phyloP scores from a whole-genome alignment of 2,888 invertebrate genomes.

The Platypus cylindrus region DNA sequence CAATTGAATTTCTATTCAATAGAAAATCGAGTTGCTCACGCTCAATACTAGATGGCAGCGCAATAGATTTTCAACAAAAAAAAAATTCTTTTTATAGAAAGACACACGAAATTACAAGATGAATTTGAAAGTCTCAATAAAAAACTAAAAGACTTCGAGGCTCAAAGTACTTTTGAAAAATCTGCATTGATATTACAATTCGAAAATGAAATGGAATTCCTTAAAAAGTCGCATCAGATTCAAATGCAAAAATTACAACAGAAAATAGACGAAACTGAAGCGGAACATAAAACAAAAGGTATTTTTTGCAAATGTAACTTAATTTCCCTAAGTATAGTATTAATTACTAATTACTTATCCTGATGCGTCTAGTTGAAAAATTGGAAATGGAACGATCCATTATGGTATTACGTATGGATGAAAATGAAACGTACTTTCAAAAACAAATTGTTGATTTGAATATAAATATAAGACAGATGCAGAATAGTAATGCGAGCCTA shows the following conservation, averaged over 20 bases:
- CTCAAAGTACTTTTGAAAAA: not conserved
- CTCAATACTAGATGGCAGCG: too few relatives aligned
- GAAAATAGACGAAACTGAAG: slow-evolving; percentile 13
- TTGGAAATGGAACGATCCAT: slow-evolving; percentile 16
- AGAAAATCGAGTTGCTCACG: not conserved
- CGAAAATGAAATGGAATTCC: slow-evolving; percentile 6
- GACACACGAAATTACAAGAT: slow-evolving; percentile 4
- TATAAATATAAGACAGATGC: slow-evolving; percentile 13
- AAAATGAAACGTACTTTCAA: slow-evolving; percentile 16
- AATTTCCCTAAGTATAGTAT: too few relatives aligned
- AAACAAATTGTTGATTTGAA: slow-evolving; percentile 17
- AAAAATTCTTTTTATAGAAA: slow-evolving; percentile 2
- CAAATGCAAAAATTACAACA: slow-evolving; percentile 9
- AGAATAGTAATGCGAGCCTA: slow-evolving; percentile 14
- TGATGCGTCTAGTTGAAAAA: slow-evolving; percentile 17
- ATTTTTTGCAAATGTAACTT: too few relatives aligned
- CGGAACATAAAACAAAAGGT: slow-evolving; percentile 15
- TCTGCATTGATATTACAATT: slow-evolving; percentile 6
- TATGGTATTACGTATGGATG: slow-evolving; percentile 16
- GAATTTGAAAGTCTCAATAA: slow-evolving; percentile 10
- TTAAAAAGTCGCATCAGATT: slow-evolving; percentile 7
- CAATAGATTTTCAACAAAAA: not conserved
- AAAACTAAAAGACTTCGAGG: slow-evolving; percentile 7
- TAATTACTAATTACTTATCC: too few relatives aligned
- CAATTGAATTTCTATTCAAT: too few relatives aligned